These are phyloP conservation scores for Catocala sponsa DNA, from an alignment of 2,888 invertebrate genomes.

Conservation along the genomic window DNA sequence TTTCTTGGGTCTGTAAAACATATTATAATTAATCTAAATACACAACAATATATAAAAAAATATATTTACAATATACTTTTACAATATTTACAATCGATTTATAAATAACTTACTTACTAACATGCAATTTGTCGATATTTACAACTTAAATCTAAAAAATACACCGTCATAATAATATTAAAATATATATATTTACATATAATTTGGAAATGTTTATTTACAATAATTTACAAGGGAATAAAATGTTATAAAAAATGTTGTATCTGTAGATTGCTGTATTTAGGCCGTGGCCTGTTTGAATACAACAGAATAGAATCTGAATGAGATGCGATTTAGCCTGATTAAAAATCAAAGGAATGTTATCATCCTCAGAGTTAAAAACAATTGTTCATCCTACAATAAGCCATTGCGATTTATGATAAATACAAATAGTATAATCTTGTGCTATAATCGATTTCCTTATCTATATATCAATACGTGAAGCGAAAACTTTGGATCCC, in stretches of 20 bases:
- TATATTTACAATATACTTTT: background rate
- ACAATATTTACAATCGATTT: constrained; percentile 8
- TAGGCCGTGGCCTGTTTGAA: too few relatives aligned
- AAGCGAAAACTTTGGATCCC: too few relatives aligned
- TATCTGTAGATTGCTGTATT: too few relatives aligned
- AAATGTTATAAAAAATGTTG: background rate
- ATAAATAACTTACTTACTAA: background rate
- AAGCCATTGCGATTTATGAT: too few relatives aligned
- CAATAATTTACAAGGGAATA: background rate
- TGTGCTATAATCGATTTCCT: too few relatives aligned
- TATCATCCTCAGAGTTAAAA: too few relatives aligned
- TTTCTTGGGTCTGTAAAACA: constrained; percentile 71
- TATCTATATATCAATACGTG: too few relatives aligned
- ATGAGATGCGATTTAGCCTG: too few relatives aligned
- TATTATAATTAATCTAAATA: constrained; percentile 46
- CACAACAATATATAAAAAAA: constrained; percentile 18
- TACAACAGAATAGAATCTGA: too few relatives aligned
- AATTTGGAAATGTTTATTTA: background rate
- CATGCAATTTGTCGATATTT: background rate
- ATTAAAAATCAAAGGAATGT: too few relatives aligned
- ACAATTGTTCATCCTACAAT: too few relatives aligned
- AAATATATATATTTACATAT: background rate
- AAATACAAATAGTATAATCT: too few relatives aligned
- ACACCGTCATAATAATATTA: background rate
- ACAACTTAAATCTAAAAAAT: background rate